Evolutionary conservation across 2,113 vertebrate genomes (phyloP).

Genomic region (Acanthisitta chloris): DNA sequence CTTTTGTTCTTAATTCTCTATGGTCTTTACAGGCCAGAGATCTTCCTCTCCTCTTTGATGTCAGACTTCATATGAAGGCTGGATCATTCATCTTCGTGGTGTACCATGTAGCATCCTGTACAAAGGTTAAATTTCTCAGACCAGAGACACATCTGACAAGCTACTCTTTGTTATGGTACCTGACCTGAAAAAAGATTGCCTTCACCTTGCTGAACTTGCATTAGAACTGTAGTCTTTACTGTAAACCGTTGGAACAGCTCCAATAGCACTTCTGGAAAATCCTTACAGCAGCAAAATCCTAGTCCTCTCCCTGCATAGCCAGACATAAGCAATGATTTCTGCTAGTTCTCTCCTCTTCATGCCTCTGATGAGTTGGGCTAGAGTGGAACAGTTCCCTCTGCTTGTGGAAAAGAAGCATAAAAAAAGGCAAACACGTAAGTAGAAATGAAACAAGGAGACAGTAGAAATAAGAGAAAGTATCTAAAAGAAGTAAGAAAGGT

Average conservation of each 20-base stretch:
- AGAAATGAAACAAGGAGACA: background rate
- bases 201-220: background rate
- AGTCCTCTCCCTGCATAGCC: background rate
- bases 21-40: background rate
- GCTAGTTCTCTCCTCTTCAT: background rate
- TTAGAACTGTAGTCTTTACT: conserved; percentile 35
- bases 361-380: background rate
- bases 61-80: background rate
- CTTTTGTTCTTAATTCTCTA: background rate
- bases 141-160: background rate
- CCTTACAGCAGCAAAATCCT: background rate
- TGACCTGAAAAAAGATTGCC: background rate
- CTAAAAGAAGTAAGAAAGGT: background rate
- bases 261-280: conserved; percentile 47
- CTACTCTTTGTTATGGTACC: background rate
- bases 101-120: background rate
- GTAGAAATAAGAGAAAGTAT: background rate
- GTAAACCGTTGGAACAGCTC: conserved; percentile 38
- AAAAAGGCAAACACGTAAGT: background rate
- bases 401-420: background rate
- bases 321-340: background rate
- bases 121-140: background rate
- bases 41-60: background rate
- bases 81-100: background rate
- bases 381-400: background rate